phyloP scores from a whole-genome alignment of 1,140 invertebrate species.

The Atta cephalotes region DNA sequence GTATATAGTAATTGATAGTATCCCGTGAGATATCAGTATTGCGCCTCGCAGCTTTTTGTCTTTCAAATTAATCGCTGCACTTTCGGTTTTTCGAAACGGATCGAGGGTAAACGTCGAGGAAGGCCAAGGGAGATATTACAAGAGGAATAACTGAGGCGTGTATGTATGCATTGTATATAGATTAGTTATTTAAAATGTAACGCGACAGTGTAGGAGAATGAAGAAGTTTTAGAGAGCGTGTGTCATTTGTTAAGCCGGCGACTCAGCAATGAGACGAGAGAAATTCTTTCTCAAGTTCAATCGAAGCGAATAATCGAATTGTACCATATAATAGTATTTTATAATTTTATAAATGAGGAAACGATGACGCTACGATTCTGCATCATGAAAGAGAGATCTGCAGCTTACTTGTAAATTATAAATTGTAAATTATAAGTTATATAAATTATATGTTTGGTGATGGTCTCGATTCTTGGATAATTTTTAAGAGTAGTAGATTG shows the following conservation, averaged over 20 bases:
- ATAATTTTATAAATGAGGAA: slow-evolving; percentile 1
- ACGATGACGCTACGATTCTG: slow-evolving; percentile 9
- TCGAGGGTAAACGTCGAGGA: slow-evolving; percentile 51
- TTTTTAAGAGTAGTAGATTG: slow-evolving; percentile 21
- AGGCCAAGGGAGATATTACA: slow-evolving; percentile 16
- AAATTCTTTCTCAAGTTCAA: slow-evolving; percentile 37
- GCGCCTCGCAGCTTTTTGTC: slow-evolving; percentile 47
- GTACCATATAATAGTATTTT: slow-evolving; percentile 13
- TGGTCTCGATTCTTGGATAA: slow-evolving; percentile 17
- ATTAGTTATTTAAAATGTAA: slow-evolving; percentile 79
- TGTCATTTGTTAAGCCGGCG: slow-evolving; percentile 30
- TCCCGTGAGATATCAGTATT: slow-evolving; percentile 54
- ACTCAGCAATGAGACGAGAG: slow-evolving; percentile 36
- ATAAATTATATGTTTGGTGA: slow-evolving; percentile 25
- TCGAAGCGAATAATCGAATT: slow-evolving; percentile 25
- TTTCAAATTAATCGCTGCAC: slow-evolving; percentile 32
- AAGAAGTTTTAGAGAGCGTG: slow-evolving; percentile 22
- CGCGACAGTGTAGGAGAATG: slow-evolving; percentile 66
- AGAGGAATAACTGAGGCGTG: slow-evolving; percentile 30
- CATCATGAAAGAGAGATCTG: slow-evolving; percentile 18
- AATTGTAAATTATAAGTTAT: slow-evolving; percentile 31
- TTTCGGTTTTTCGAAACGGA: slow-evolving; percentile 61
- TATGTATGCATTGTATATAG: slow-evolving; percentile 80
- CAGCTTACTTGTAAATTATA: slow-evolving; percentile 17
- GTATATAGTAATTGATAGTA: slow-evolving; percentile 38